Evolutionary conservation across 92 coral and sea anemone genomes (phyloP).

Genomic region (Parazoanthus darwini): DNA sequence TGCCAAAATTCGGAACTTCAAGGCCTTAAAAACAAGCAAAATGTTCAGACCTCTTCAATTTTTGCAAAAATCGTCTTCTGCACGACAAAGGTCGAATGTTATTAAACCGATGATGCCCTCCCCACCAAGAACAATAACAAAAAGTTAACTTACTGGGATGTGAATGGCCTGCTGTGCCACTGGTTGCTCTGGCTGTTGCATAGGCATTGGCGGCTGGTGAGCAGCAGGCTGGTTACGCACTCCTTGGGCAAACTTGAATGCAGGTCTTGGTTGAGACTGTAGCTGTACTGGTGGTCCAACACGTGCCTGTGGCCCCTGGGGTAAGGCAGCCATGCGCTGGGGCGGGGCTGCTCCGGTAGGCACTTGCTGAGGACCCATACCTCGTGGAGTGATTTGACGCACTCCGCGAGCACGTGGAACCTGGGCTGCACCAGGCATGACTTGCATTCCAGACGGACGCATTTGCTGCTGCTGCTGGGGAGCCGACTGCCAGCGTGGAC

Average conservation of each 20-base stretch:
- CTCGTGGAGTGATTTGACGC: conserved; percentile 78
- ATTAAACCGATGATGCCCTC: neutral
- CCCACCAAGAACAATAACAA: neutral
- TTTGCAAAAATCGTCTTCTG: no score
- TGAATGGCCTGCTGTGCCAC: conserved; percentile 64
- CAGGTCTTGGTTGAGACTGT: conserved; percentile 48
- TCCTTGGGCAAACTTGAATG: conserved; percentile 73
- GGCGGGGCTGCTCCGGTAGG: conserved; percentile 54
- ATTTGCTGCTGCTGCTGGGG: conserved; percentile 81
- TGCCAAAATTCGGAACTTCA: no score
- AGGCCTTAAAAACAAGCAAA: no score
- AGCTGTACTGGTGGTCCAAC: conserved; percentile 43
- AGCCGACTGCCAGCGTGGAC: conserved; percentile 75
- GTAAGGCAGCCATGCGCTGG: conserved; percentile 57
- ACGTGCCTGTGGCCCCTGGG: conserved; percentile 47
- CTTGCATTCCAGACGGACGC: conserved; percentile 70
- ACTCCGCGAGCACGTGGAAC: conserved; percentile 83
- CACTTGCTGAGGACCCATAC: conserved; percentile 58
- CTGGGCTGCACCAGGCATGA: conserved; percentile 67
- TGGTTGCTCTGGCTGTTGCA: conserved; percentile 57
- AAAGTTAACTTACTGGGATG: conserved; percentile 54
- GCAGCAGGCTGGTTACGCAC: conserved; percentile 82
- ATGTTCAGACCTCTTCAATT: no score
- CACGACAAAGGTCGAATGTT: no score
- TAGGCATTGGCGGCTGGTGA: conserved; percentile 63